Conservation (phyloP, 2,888 invertebrate species). For the Atethmia centrago region DNA sequence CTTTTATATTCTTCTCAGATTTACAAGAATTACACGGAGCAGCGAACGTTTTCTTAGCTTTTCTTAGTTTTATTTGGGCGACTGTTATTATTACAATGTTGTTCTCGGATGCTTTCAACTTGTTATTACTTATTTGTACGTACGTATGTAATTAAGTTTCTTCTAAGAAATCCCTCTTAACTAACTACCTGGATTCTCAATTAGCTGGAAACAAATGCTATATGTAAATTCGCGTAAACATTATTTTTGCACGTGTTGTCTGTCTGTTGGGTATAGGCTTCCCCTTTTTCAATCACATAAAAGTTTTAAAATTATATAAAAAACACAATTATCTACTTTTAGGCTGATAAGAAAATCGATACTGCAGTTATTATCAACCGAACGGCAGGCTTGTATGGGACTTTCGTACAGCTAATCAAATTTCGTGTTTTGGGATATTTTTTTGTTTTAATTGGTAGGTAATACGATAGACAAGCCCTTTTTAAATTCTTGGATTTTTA, state of each 20-base stretch:
- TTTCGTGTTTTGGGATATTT: too few relatives aligned
- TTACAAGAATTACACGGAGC: slow-evolving; percentile 11
- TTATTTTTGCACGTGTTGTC: neutral
- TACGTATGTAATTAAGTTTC: neutral
- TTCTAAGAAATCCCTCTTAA: neutral
- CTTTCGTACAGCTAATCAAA: too few relatives aligned
- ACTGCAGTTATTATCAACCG: too few relatives aligned
- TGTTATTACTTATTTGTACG: neutral
- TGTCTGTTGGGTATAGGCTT: neutral
- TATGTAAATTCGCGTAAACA: too few relatives aligned
- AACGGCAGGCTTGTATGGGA: too few relatives aligned
- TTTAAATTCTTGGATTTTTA: too few relatives aligned
- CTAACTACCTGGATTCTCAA: neutral
- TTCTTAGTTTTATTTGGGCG: slow-evolving; percentile 16
- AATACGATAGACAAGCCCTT: too few relatives aligned
- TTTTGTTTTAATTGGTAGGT: too few relatives aligned
- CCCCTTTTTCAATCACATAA: too few relatives aligned
- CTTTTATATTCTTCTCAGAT: neutral
- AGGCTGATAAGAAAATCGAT: too few relatives aligned
- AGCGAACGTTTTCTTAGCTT: slow-evolving; percentile 11
- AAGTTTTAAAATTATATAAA: too few relatives aligned
- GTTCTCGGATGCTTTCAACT: neutral
- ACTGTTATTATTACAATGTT: slow-evolving; percentile 8
- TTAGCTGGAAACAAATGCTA: neutral
- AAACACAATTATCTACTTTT: too few relatives aligned